Evolutionary conservation across 2,888 invertebrate species (phyloP), one percentile per base, ranked within the genome.

Genomic region (Hirtodrosophila alboralis): DNA sequence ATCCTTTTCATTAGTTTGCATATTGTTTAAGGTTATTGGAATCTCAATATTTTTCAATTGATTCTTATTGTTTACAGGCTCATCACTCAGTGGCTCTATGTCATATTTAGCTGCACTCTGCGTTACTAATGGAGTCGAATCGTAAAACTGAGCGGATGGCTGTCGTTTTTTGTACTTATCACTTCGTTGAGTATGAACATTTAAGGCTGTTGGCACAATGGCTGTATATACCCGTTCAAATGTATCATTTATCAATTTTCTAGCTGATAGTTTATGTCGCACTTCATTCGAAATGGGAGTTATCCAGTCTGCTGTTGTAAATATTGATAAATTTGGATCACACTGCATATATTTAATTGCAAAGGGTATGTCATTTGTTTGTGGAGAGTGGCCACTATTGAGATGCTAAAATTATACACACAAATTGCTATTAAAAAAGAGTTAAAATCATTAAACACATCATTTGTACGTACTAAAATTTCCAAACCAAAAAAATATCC

Each of bases 401-500:
- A 85, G 69, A 45, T 87, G 75, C 89, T 89, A 28, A 26, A 53
- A 43, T 9, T 56, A 23, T 5, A 23, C 8, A 30, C 8, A 47
- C 9, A 13, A 6, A 31, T 2, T 10, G 3, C 13, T 16, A 34
- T 44, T 8, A 48, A 18, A 48, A 10, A 13, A 14, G 9, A 9
- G 16, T 34, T 36, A 4, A 26, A 10, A 14, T n/a, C n/a, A n/a
- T n/a, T n/a, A n/a, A n/a, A n/a, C n/a, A n/a, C n/a, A n/a, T n/a
- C n/a, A n/a, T 0, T 27, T 30, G 14, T 8, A 27, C 54, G n/a
- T 85, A 93, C 93, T 91, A 92, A 89, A 75, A 93, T 78, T 78
- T 92, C 92, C 60, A 93, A 89, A 38, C 92, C 93, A 86, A 92
- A 92, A 84, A 92, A 92, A 83, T 92, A 92, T 79, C 91, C 91